Evolutionary conservation across 2,888 invertebrate species (phyloP).

Genomic region (Ptilodon capucinus): DNA sequence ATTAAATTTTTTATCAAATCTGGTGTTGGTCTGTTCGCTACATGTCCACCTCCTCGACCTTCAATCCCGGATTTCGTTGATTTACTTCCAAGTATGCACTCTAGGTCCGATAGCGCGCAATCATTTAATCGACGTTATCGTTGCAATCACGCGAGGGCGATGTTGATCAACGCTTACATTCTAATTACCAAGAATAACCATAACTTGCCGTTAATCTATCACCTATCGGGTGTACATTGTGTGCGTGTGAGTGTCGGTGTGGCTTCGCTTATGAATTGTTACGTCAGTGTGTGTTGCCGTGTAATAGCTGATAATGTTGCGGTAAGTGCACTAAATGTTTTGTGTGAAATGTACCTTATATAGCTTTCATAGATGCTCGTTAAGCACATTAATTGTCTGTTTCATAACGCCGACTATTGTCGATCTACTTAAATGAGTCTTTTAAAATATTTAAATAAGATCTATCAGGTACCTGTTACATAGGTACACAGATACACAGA

Average conservation of each 20-base stretch:
- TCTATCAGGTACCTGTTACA: no score
- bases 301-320: slow-evolving; percentile 13
- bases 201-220: background rate
- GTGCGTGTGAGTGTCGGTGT: slow-evolving; percentile 12
- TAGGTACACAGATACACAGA: no score
- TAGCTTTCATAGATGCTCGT: no score
- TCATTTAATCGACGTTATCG: background rate
- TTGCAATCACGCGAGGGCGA: background rate
- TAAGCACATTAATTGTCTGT: no score
- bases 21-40: slow-evolving; percentile 35
- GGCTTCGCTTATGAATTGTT: slow-evolving; percentile 39
- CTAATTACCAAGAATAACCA: background rate
- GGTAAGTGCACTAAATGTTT: slow-evolving; percentile 37
- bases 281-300: slow-evolving; percentile 24
- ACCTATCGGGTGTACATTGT: background rate
- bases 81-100: background rate
- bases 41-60: slow-evolving; percentile 8
- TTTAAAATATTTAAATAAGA: no score
- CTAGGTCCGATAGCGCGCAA: background rate
- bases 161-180: background rate
- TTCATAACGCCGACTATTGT: no score
- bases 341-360: slow-evolving; percentile 18
- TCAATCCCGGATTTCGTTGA: slow-evolving; percentile 5
- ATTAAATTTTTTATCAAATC: slow-evolving; percentile 54
- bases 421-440: no score